Conservation (phyloP, 2,113 vertebrate genomes). For the Meleagris gallopavo region DNA sequence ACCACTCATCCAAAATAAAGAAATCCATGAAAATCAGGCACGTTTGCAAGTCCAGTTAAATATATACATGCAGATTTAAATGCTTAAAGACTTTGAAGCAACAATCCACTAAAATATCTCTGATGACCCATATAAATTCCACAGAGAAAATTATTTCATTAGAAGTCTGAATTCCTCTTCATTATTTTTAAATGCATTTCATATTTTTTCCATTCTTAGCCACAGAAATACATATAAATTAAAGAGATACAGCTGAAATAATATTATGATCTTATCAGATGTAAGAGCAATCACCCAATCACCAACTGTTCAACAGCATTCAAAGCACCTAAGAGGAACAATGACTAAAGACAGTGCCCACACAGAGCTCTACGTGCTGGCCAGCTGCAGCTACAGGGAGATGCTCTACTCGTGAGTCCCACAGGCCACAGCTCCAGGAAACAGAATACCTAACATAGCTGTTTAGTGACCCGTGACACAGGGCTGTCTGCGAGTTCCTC, state of each 20-base stretch:
- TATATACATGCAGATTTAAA: rapidly evolving
- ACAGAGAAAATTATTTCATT: not conserved
- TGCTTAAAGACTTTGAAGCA: not conserved
- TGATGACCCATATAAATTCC: not conserved
- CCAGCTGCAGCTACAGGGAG: not conserved
- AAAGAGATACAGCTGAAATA: not conserved
- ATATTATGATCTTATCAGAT: not conserved
- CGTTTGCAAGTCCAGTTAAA: not conserved
- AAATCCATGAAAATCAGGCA: not conserved
- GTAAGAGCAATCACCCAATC: not conserved
- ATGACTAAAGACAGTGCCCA: rapidly evolving
- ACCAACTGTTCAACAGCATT: not conserved
- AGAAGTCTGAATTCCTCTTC: not conserved
- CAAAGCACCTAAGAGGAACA: too few species aligned
- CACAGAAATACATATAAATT: not conserved
- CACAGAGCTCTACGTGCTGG: rapidly evolving
- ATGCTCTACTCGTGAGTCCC: rapidly evolving
- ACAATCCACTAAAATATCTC: not conserved
- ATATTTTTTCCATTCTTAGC: not conserved
- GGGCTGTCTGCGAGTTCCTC: not conserved
- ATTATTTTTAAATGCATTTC: not conserved
- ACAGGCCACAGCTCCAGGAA: not conserved
- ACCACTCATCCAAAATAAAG: not conserved
- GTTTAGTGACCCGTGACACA: rapidly evolving
- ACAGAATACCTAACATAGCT: rapidly evolving